Conservation (phyloP, 1,140 invertebrate genomes). For the Neodiprion fabricii region DNA sequence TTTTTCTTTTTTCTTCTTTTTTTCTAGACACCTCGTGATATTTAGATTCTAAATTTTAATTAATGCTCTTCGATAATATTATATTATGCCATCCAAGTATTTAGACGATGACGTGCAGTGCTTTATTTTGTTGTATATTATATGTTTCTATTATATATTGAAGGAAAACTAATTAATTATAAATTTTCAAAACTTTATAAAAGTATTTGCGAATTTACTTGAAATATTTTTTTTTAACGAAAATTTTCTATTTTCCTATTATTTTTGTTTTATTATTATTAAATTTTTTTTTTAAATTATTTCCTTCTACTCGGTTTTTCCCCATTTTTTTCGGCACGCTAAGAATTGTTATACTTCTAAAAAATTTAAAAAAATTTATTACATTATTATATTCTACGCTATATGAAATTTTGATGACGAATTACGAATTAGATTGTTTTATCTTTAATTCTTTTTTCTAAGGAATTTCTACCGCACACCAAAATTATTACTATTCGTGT, state of each 20-base stretch:
- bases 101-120: constrained; percentile 42
- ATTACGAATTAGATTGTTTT: too few relatives aligned
- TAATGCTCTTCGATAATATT: constrained; percentile 15
- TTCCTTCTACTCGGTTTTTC: too few relatives aligned
- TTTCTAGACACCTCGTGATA: constrained; percentile 47
- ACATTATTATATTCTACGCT: not conserved
- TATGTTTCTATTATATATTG: constrained; percentile 17
- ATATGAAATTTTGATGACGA: too few relatives aligned
- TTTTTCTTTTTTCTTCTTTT: too few relatives aligned
- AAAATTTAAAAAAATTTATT: constrained; percentile 1
- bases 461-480: not conserved
- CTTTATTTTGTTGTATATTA: constrained; percentile 53
- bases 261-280: not conserved
- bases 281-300: too few relatives aligned
- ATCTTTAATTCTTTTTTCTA: too few relatives aligned
- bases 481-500: not conserved
- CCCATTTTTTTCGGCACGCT: too few relatives aligned
- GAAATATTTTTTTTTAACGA: not conserved
- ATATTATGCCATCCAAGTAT: constrained; percentile 46
- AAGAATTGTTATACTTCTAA: not conserved
- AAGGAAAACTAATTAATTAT: not conserved
- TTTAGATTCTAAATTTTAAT: constrained; percentile 51
- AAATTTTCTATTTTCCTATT: not conserved
- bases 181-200: not conserved
- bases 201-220: not conserved